Conservation (phyloP, 2,888 invertebrate genomes). For the Salpingus planirostris region DNA sequence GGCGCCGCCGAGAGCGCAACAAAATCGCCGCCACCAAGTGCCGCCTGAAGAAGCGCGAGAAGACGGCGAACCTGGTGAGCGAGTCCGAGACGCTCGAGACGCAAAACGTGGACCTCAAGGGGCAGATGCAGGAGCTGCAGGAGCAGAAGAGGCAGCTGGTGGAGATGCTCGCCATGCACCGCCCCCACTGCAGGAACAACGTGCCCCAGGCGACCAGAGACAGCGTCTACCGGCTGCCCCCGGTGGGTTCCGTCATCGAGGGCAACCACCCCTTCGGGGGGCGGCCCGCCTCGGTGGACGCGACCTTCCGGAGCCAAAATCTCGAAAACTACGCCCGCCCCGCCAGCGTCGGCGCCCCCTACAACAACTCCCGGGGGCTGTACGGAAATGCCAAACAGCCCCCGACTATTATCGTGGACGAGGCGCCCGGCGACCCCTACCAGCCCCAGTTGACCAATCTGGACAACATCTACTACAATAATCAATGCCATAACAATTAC, state of each 20-base stretch:
- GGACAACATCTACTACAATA: conserved; percentile 37
- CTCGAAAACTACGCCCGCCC: conserved; percentile 24
- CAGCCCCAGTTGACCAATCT: conserved; percentile 48
- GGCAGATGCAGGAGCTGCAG: conserved; percentile 74
- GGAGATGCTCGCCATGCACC: conserved; percentile 70
- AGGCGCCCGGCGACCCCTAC: conserved; percentile 39
- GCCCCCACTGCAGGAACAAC: conserved; percentile 55
- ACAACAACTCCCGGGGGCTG: conserved; percentile 20
- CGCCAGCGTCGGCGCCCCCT: conserved; percentile 24
- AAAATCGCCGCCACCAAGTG: conserved; percentile 94
- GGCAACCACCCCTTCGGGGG: conserved; percentile 30
- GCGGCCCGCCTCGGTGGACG: conserved; percentile 31
- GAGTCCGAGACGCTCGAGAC: conserved; percentile 80
- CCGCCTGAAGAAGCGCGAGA: conserved; percentile 85
- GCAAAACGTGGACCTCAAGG: conserved; percentile 76
- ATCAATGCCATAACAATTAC: conserved; percentile 49
- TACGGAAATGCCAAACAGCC: conserved; percentile 20
- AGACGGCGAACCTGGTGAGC: conserved; percentile 74
- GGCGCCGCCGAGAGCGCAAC: conserved; percentile 80
- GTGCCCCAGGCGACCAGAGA: conserved; percentile 35
- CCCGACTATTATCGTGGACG: conserved; percentile 47
- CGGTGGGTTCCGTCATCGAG: conserved; percentile 35
- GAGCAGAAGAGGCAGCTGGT: conserved; percentile 67
- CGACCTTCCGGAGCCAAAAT: conserved; percentile 22
- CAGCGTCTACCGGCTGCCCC: conserved; percentile 32